A percentile compares a stretch with the other conserved stretches of the same genome.
These are phyloP conservation scores for Agrotis segetum DNA, from an alignment of 2,888 invertebrate species.

Conservation along the genomic window DNA sequence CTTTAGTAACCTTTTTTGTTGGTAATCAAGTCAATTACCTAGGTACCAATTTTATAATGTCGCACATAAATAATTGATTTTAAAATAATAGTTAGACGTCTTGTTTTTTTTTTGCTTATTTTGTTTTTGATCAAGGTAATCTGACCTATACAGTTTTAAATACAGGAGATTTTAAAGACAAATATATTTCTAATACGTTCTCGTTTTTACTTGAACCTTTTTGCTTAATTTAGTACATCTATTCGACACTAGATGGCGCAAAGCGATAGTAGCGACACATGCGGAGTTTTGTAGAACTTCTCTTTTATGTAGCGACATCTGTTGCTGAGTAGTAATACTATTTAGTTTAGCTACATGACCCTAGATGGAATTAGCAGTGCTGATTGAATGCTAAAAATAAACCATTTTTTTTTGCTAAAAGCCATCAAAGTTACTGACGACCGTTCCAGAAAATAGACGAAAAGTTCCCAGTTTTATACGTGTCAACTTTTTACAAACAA, in stretches of 20 bases:
- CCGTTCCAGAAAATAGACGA: neutral
- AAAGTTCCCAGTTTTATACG: neutral
- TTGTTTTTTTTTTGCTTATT: neutral
- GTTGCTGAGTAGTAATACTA: slow-evolving; percentile 44
- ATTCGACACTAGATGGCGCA: slow-evolving; percentile 74
- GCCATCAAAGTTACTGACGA: neutral
- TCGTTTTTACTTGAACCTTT: neutral
- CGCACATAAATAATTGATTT: neutral
- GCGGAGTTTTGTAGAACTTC: slow-evolving; percentile 47
- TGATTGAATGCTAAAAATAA: neutral
- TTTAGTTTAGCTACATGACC: slow-evolving; percentile 44
- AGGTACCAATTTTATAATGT: no score
- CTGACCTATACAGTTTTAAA: neutral
- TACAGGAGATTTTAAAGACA: neutral
- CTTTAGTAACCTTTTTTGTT: neutral
- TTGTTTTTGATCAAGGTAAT: neutral
- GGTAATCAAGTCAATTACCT: no score
- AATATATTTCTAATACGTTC: neutral
- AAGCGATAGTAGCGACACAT: slow-evolving; percentile 48
- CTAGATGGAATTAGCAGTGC: slow-evolving; percentile 62
- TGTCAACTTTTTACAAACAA: neutral
- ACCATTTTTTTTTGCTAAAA: neutral
- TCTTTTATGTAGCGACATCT: slow-evolving; percentile 56
- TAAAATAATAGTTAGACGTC: neutral
- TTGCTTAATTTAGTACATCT: slow-evolving; percentile 56